phyloP scores from a whole-genome alignment of 2,888 invertebrate species.

The Carabus problematicus region DNA sequence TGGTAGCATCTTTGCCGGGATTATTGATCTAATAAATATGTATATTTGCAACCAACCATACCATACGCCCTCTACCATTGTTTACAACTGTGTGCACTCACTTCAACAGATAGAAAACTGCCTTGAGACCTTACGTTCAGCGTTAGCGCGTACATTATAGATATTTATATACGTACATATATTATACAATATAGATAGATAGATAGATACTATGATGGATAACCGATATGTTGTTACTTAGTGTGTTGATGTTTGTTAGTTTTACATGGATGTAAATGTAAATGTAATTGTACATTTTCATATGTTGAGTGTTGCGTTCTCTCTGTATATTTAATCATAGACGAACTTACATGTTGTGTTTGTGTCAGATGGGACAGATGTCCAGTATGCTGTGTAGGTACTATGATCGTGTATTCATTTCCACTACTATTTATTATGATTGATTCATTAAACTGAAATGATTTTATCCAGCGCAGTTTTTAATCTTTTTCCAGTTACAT shows the following conservation, averaged over 20 bases:
- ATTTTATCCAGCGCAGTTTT: constrained; percentile 27
- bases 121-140: constrained; percentile 26
- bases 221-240: constrained; percentile 34
- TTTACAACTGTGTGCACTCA: constrained; percentile 27
- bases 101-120: constrained; percentile 35
- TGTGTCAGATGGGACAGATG: constrained; percentile 61
- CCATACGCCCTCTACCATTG: constrained; percentile 3
- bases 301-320: constrained; percentile 33
- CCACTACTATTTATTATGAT: constrained; percentile 4
- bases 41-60: not conserved
- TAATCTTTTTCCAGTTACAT: constrained; percentile 8
- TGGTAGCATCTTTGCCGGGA: not conserved
- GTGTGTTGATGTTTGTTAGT: constrained; percentile 37
- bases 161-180: not conserved
- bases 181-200: no score
- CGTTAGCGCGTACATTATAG: constrained; percentile 10
- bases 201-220: constrained; percentile 24
- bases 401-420: constrained; percentile 12
- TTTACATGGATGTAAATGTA: constrained; percentile 29
- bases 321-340: constrained; percentile 16
- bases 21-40: constrained; percentile 3
- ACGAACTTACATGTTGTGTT: constrained; percentile 44
- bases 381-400: constrained; percentile 48
- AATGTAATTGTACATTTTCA: constrained; percentile 33
- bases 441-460: constrained; percentile 33